Percentiles rank a stretch among this genome's conserved stretches.
Evolutionary conservation across 1,140 invertebrate genomes (phyloP).

Genomic region (Sitophilus oryzae): DNA sequence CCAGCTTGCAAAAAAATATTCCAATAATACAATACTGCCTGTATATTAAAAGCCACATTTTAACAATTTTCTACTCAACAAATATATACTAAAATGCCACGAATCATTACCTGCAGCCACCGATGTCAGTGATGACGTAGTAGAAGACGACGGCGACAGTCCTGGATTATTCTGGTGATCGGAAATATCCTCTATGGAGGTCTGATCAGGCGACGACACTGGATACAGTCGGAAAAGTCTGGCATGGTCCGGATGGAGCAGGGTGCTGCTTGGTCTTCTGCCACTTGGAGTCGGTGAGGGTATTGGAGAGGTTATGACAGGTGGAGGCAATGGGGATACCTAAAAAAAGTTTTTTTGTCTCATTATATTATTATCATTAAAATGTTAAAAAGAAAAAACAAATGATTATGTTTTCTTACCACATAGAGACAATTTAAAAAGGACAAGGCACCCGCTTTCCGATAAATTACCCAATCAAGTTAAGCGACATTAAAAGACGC

Average conservation of each 20-base stretch:
- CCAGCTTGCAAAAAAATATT: slow-evolving; percentile 6
- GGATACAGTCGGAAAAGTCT: slow-evolving; percentile 52
- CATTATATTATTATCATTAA: no score
- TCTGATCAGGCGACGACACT: slow-evolving; percentile 47
- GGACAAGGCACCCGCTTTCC: no score
- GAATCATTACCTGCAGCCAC: slow-evolving; percentile 47
- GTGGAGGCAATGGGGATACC: slow-evolving; percentile 58
- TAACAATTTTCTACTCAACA: no score
- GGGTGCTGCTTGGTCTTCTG: slow-evolving; percentile 52
- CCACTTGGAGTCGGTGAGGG: slow-evolving; percentile 45
- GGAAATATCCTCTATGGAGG: slow-evolving; percentile 47
- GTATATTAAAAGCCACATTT: no score
- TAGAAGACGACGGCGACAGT: slow-evolving; percentile 48
- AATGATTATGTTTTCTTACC: no score
- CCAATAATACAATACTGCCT: no score
- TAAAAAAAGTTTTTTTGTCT: no score
- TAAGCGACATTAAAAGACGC: no score
- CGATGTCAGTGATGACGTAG: slow-evolving; percentile 53
- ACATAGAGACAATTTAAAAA: no score
- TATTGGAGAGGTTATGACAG: slow-evolving; percentile 41
- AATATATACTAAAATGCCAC: background rate
- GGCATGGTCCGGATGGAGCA: slow-evolving; percentile 65
- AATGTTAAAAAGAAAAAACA: no score
- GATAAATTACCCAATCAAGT: no score
- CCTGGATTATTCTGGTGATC: slow-evolving; percentile 43